Percentiles rank a stretch among this genome's conserved stretches.
phyloP scores from a whole-genome alignment of 2,888 invertebrate species.

The Cistogaster globosa region DNA sequence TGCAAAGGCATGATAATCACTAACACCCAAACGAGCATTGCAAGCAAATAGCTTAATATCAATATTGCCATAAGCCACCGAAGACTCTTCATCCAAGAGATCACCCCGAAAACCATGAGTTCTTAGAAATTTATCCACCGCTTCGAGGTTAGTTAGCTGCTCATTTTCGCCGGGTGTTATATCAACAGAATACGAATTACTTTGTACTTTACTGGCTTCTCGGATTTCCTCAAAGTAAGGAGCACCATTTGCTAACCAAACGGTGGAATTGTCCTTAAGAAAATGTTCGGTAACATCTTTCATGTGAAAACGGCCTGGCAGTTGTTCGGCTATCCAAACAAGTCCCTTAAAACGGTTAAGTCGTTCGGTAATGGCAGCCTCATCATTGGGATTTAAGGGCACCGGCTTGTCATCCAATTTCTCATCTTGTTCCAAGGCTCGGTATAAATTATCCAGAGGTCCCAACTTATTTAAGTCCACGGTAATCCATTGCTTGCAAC shows the following conservation, averaged over 20 bases:
- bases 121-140: slow-evolving; percentile 80
- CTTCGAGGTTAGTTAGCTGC: slow-evolving; percentile 79
- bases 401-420: slow-evolving; percentile 77
- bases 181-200: slow-evolving; percentile 74
- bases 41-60: slow-evolving; percentile 82
- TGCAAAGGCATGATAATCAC: slow-evolving; percentile 82
- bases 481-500: slow-evolving; percentile 94
- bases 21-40: slow-evolving; percentile 78
- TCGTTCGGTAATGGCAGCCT: slow-evolving; percentile 76
- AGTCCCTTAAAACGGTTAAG: slow-evolving; percentile 82
- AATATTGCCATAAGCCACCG: slow-evolving; percentile 82
- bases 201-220: slow-evolving; percentile 77
- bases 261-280: slow-evolving; percentile 79
- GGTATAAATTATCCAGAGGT: slow-evolving; percentile 75
- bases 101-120: slow-evolving; percentile 82
- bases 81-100: slow-evolving; percentile 79
- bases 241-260: slow-evolving; percentile 87
- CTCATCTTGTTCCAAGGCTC: slow-evolving; percentile 75
- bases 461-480: slow-evolving; percentile 87
- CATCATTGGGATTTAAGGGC: slow-evolving; percentile 75
- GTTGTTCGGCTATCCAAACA: slow-evolving; percentile 90
- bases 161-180: slow-evolving; percentile 76
- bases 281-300: slow-evolving; percentile 87
- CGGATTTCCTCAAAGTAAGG: slow-evolving; percentile 81
- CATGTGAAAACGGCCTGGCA: slow-evolving; percentile 85